Evolutionary conservation across 2,113 vertebrate species (phyloP).

Genomic region (Caracal caracal): DNA sequence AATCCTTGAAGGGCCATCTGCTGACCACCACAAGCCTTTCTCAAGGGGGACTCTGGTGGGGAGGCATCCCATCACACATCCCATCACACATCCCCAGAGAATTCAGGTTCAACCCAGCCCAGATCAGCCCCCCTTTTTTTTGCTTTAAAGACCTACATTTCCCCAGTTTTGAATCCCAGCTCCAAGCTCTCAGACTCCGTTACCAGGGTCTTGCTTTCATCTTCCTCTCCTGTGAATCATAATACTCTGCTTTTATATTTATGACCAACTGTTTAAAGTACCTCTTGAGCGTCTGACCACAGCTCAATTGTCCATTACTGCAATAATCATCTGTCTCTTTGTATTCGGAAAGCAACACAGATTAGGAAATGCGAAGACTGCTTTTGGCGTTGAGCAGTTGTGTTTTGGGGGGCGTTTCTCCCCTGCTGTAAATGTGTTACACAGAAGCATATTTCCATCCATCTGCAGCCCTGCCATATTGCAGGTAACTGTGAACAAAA

Average conservation of each 20-base stretch:
- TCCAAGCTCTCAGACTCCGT: neutral
- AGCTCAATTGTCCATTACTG: constrained; percentile 75
- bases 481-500: constrained; percentile 72
- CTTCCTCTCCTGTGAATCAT: constrained; percentile 24
- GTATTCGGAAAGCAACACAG: constrained; percentile 66
- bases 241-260: constrained; percentile 77
- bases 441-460: constrained; percentile 75
- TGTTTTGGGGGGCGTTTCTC: constrained; percentile 38
- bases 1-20: neutral
- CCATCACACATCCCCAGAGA: neutral
- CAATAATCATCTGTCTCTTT: constrained; percentile 71
- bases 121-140: neutral
- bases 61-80: neutral
- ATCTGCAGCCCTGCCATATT: constrained; percentile 60
- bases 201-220: neutral
- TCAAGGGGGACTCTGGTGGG: neutral
- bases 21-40: neutral
- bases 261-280: constrained; percentile 72
- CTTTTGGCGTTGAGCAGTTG: constrained; percentile 59
- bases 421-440: constrained; percentile 47
- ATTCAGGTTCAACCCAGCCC: neutral
- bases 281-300: constrained; percentile 71
- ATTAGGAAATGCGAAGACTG: constrained; percentile 60
- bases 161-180: neutral
- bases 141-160: neutral